Percentiles rank a stretch among this genome's conserved stretches.
phyloP scores from a whole-genome alignment of 1,140 invertebrate species.

The Cyclina sinensis region DNA sequence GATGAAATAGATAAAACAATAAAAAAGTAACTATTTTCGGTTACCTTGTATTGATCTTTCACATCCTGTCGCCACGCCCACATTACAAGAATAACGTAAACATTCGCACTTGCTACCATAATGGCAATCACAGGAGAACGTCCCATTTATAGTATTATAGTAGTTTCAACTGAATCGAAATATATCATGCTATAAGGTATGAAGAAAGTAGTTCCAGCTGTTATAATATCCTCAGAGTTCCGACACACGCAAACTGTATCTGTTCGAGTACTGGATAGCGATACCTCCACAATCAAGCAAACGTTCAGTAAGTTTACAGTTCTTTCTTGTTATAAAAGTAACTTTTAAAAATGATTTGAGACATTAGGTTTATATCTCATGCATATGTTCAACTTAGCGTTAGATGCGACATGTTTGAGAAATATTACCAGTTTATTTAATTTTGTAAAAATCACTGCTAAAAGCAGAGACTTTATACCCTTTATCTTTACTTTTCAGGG shows the following conservation, averaged over 20 bases:
- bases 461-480: no score
- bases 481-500: no score
- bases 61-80: slow-evolving; percentile 66
- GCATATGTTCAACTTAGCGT: no score
- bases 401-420: no score
- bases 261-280: slow-evolving; percentile 13
- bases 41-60: slow-evolving; percentile 67
- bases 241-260: slow-evolving; percentile 38
- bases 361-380: no score
- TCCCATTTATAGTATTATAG: background rate
- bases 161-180: background rate
- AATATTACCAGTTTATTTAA: no score
- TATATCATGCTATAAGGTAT: slow-evolving; percentile 53
- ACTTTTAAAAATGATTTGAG: no score
- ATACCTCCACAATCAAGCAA: slow-evolving; percentile 12
- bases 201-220: slow-evolving; percentile 51
- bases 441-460: no score
- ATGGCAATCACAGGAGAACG: slow-evolving; percentile 53
- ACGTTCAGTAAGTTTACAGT: no score
- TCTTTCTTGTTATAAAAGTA: no score
- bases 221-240: slow-evolving; percentile 3
- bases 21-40: no score
- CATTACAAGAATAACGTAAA: slow-evolving; percentile 58
- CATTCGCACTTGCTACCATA: background rate
- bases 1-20: no score